phyloP scores from a whole-genome alignment of 2,888 invertebrate genomes.

The Oxyteleia sp. region DNA sequence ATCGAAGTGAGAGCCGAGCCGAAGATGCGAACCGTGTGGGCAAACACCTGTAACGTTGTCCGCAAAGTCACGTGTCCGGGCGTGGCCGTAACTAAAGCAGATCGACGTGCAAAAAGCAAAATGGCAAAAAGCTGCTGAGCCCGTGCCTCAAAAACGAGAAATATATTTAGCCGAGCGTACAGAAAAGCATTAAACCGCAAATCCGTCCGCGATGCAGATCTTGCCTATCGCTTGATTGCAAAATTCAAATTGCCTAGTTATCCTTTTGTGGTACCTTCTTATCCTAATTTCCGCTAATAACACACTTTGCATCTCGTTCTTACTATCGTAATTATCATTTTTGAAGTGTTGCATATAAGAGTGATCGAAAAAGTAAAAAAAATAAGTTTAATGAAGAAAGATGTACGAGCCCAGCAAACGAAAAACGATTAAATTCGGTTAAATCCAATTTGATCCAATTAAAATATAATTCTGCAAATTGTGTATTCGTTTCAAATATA shows the following conservation, averaged over 20 bases:
- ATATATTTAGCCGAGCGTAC: slow-evolving; percentile 76
- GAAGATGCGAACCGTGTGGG: slow-evolving; percentile 73
- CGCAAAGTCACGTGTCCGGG: slow-evolving; percentile 84
- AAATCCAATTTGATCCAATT: too few relatives aligned
- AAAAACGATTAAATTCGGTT: too few relatives aligned
- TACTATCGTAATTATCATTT: slow-evolving; percentile 35
- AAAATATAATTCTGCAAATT: too few relatives aligned
- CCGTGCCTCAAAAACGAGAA: slow-evolving; percentile 82
- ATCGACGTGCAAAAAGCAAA: slow-evolving; percentile 80
- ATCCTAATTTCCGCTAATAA: slow-evolving; percentile 58
- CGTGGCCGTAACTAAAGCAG: slow-evolving; percentile 84
- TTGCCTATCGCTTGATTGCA: slow-evolving; percentile 56
- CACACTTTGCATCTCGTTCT: slow-evolving; percentile 38
- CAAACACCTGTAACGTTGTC: slow-evolving; percentile 84
- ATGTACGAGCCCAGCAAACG: too few relatives aligned
- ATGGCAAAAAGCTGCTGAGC: slow-evolving; percentile 80
- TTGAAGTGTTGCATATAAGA: background rate
- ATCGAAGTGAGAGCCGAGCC: slow-evolving; percentile 62
- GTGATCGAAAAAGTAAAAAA: background rate
- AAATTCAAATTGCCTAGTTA: slow-evolving; percentile 60
- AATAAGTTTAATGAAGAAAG: background rate
- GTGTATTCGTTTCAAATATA: too few relatives aligned
- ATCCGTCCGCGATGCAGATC: slow-evolving; percentile 76
- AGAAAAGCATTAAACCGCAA: slow-evolving; percentile 79
- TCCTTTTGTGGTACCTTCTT: slow-evolving; percentile 41